Evolutionary conservation across 2,888 invertebrate species (phyloP), one percentile per base, ranked within the genome.

Genomic region (Argyra leucocephala): DNA sequence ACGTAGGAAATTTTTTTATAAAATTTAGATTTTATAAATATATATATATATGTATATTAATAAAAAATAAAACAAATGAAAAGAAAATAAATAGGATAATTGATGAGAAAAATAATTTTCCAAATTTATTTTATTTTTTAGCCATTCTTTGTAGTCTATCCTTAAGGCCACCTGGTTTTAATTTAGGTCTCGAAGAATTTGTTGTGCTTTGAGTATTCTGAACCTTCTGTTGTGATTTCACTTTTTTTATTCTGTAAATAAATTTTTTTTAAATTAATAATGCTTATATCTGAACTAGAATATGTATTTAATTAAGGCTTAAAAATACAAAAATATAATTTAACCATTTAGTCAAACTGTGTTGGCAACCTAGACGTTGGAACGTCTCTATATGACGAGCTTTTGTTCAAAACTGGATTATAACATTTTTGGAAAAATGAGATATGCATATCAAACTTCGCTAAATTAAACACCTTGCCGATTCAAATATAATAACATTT

Each of bases 141-240:
- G 72, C 75, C 66, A 79, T 73, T 61, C 78, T 72, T 71, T 76
- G 69, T 63, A 78, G 73, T 63, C 78, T 76, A 64, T 78, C 79
- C 67, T 78, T 79, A 58, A 78, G 74, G 63, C 74, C 74, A 62
- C 77, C 76, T n/a, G 76, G 74, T 68, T 74, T 75, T 60, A 75
- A 68, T 70, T 76, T 77, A 58, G 73, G 75, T 62, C 76, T 73
- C 69, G 74, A 75, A 57, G 57, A 26, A 63, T 23, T n/a, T 9
- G 71, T 70, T 64, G 77, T 74, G 23, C 73, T 70, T 69, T 74
- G 72, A 31, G 68, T 69, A 68, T 76, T 73, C 66, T 73, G 72
- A 67, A 59, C 18, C 26, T 31, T 64, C 4, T 22, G 59, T 12
- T 57, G 36, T 15, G 75, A 73, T 66, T 79, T 79, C 10, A 76